Evolutionary conservation across 2,113 vertebrate species (phyloP).

Genomic region (Pangasianodon hypophthalmus): DNA sequence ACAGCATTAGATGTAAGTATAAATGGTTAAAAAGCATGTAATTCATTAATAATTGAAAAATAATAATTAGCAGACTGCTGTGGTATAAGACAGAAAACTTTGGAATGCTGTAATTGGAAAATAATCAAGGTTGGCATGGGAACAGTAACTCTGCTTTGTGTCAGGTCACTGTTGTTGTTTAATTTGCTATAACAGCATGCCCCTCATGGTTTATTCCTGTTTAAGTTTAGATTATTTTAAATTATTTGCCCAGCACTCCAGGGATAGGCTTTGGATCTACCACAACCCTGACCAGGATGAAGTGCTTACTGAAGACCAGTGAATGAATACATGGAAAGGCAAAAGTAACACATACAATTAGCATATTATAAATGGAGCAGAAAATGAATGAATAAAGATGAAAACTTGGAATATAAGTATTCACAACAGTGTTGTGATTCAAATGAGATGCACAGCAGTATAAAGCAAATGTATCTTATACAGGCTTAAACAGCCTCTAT

Average conservation of each 20-base stretch:
- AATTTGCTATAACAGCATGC: background rate
- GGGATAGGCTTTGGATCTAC: background rate
- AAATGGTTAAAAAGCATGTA: background rate
- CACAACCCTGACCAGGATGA: background rate
- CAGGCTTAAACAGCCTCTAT: background rate
- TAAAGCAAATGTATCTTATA: background rate
- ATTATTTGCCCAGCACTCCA: background rate
- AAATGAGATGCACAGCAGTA: background rate
- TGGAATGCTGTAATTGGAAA: background rate
- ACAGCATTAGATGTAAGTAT: too few relatives aligned
- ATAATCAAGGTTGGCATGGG: background rate
- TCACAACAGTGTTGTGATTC: background rate
- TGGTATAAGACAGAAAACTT: background rate
- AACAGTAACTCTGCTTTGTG: background rate
- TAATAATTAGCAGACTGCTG: background rate
- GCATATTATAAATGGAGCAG: background rate
- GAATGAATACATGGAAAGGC: background rate
- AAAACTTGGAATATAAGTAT: background rate
- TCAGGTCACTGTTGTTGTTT: background rate
- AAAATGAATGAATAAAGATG: background rate
- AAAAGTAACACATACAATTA: background rate
- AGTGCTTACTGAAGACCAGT: background rate
- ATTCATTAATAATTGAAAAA: background rate
- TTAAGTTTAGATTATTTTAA: background rate
- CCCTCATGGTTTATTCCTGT: background rate